Evolutionary conservation across 2,113 vertebrate genomes (phyloP).

Genomic region (Acrocephalus arundinaceus): DNA sequence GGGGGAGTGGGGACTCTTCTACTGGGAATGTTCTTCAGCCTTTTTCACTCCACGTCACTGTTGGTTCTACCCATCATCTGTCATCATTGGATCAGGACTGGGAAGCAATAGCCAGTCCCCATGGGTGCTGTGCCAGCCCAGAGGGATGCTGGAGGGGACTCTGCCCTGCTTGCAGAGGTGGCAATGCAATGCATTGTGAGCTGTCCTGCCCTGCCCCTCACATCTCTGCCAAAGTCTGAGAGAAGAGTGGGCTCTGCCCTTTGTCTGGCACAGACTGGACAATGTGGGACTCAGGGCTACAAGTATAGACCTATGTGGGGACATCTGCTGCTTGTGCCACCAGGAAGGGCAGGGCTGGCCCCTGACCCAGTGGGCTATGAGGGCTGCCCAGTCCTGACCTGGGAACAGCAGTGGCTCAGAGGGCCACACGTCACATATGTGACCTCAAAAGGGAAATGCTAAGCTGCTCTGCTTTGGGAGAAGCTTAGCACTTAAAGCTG

Average conservation of each 20-base stretch:
- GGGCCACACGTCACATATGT: background rate
- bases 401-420: accelerated
- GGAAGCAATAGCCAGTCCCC: background rate
- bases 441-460: slow-evolving; percentile 1
- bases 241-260: accelerated
- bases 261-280: background rate
- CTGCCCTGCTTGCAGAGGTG: background rate
- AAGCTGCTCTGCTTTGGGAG: slow-evolving; percentile 8
- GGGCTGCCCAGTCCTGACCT: background rate
- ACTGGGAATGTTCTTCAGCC: background rate
- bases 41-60: background rate
- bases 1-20: background rate
- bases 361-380: accelerated
- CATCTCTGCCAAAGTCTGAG: background rate
- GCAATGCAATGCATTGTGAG: accelerated
- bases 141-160: background rate
- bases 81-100: background rate
- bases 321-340: background rate
- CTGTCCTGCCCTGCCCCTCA: background rate
- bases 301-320: background rate
- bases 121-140: background rate
- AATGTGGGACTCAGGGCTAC: accelerated
- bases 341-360: background rate
- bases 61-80: background rate
- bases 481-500: slow-evolving; percentile 54